Percentiles rank a stretch among this genome's conserved stretches.
Conservation (phyloP, 2,113 vertebrate genomes). For the Coptodon rendalli region DNA sequence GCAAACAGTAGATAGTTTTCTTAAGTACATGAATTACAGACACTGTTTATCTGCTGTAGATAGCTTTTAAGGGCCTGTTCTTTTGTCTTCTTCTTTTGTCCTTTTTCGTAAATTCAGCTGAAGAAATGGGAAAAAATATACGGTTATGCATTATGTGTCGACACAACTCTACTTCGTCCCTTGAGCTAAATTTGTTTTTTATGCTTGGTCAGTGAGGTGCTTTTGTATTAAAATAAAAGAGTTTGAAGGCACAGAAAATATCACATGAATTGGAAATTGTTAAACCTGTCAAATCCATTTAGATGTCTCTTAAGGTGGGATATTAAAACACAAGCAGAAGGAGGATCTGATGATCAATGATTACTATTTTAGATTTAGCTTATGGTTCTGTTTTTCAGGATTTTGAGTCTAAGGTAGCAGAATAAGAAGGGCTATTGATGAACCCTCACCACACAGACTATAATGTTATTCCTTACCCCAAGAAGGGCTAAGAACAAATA, state of each 20-base stretch:
- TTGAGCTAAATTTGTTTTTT: neutral
- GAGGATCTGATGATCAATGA: neutral
- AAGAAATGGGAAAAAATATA: neutral
- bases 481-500: fast-evolving
- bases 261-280: neutral
- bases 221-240: neutral
- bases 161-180: neutral
- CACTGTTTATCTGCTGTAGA: neutral
- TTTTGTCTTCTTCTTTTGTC: neutral
- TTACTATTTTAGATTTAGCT: neutral
- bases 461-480: neutral
- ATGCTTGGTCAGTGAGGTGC: neutral
- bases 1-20: neutral
- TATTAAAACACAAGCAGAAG: neutral
- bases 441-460: neutral
- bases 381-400: neutral
- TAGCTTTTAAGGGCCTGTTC: neutral
- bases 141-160: neutral
- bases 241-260: neutral
- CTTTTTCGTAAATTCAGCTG: neutral
- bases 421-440: neutral
- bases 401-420: neutral
- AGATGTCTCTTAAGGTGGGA: neutral
- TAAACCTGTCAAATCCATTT: neutral
- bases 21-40: neutral